Conservation (phyloP, 2,797 vertebrate species). For the Acipenser oxyrinchus region DNA sequence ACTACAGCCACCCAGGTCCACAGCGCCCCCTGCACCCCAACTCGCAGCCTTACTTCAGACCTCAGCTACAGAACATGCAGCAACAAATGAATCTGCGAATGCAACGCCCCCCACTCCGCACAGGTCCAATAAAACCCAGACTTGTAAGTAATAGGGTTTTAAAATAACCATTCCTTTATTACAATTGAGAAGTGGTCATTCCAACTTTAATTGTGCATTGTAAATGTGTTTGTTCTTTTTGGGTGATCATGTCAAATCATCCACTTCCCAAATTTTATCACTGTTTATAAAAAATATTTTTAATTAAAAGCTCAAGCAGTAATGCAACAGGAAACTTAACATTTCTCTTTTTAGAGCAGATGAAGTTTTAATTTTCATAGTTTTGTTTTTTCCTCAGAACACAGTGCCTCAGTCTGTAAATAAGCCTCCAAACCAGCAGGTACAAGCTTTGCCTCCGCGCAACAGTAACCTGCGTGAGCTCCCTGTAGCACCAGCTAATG, state of each 20-base stretch:
- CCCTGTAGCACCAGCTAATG: slow-evolving; percentile 76
- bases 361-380: too few relatives aligned
- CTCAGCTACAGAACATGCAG: slow-evolving; percentile 66
- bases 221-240: neutral
- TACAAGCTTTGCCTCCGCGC: slow-evolving; percentile 63
- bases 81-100: slow-evolving; percentile 68
- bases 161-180: too few relatives aligned
- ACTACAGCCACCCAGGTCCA: slow-evolving; percentile 52
- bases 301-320: too few relatives aligned
- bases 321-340: too few relatives aligned
- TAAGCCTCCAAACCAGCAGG: slow-evolving; percentile 67
- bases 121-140: slow-evolving; percentile 65
- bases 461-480: slow-evolving; percentile 92
- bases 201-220: slow-evolving; percentile 4
- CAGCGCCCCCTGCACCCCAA: slow-evolving; percentile 78
- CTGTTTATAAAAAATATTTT: too few relatives aligned
- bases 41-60: slow-evolving; percentile 77
- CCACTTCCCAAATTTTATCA: too few relatives aligned
- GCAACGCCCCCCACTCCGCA: slow-evolving; percentile 61
- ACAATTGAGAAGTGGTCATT: neutral
- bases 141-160: slow-evolving; percentile 64
- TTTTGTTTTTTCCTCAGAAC: slow-evolving; percentile 47
- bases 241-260: too few relatives aligned
- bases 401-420: slow-evolving; percentile 56
- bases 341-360: too few relatives aligned